A percentile compares a stretch with the other conserved stretches of the same genome.
Evolutionary conservation across 2,113 vertebrate species (phyloP).

Genomic region (Sigmodon hispidus): DNA sequence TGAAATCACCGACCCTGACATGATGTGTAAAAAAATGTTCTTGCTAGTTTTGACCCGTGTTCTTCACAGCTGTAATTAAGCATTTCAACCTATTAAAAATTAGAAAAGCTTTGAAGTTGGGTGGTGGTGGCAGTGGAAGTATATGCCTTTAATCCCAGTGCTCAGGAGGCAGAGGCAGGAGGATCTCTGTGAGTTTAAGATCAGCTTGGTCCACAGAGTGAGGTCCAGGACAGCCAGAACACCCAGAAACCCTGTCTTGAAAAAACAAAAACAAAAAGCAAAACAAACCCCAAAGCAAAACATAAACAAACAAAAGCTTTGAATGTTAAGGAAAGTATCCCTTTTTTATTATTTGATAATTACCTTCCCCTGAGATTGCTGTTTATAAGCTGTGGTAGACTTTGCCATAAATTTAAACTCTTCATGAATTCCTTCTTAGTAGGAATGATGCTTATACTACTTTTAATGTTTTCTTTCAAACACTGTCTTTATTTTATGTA

Average conservation of each 20-base stretch:
- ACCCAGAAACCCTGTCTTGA: background rate
- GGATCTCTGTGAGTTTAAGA: background rate
- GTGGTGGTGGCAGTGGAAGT: background rate
- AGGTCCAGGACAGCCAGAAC: background rate
- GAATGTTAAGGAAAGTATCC: background rate
- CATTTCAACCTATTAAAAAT: background rate
- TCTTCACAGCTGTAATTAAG: background rate
- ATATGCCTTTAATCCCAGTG: background rate
- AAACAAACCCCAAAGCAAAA: background rate
- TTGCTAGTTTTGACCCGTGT: background rate
- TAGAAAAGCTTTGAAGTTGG: background rate
- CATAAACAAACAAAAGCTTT: background rate
- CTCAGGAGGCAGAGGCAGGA: background rate
- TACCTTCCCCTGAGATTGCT: background rate
- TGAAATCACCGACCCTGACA: background rate
- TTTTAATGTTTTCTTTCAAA: conserved; percentile 13
- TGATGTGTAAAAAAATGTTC: background rate
- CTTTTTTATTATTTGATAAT: background rate
- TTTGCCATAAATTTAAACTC: background rate
- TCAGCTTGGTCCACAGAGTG: background rate
- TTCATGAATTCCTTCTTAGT: background rate
- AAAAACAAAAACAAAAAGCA: background rate
- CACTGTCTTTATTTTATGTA: conserved; percentile 9
- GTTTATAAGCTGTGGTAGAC: background rate
- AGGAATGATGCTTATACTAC: background rate